Conservation (phyloP, 2,888 invertebrate genomes). For the Plebejus anna region DNA sequence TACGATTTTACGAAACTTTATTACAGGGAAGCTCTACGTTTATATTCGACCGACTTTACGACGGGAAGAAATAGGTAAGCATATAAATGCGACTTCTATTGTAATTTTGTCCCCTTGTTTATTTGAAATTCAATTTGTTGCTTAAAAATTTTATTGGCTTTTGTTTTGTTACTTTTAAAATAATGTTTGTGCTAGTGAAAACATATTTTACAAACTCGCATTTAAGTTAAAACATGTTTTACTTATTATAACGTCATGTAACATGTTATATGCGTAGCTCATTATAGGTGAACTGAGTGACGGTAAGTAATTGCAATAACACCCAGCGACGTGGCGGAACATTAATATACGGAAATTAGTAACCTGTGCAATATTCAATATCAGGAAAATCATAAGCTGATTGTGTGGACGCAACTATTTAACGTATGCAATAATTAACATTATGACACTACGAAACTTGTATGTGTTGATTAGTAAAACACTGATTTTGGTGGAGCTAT, state of each 20-base stretch:
- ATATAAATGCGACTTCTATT: slow-evolving; percentile 1
- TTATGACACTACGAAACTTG: background rate
- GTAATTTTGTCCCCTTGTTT: background rate
- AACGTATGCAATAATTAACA: background rate
- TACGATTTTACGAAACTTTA: slow-evolving; percentile 36
- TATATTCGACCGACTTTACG: background rate
- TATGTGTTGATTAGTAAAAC: too few species aligned
- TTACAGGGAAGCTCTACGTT: background rate
- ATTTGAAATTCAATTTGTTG: background rate
- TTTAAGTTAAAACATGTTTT: background rate
- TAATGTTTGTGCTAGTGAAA: too few species aligned
- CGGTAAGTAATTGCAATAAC: background rate
- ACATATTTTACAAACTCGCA: too few species aligned
- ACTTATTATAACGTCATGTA: too few species aligned
- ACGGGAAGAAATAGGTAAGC: slow-evolving; percentile 7
- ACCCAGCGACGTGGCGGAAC: background rate
- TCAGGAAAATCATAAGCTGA: background rate
- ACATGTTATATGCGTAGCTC: background rate
- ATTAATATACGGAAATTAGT: background rate
- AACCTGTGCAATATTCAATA: background rate
- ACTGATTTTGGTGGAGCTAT: too few species aligned
- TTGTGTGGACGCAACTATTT: too few species aligned
- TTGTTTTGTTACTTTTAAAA: too few species aligned
- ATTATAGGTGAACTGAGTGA: background rate
- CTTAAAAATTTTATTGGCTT: background rate